Base-by-base conservation (phyloP, 2,888 invertebrate species). In the Eupithecia exiguata region DNA sequence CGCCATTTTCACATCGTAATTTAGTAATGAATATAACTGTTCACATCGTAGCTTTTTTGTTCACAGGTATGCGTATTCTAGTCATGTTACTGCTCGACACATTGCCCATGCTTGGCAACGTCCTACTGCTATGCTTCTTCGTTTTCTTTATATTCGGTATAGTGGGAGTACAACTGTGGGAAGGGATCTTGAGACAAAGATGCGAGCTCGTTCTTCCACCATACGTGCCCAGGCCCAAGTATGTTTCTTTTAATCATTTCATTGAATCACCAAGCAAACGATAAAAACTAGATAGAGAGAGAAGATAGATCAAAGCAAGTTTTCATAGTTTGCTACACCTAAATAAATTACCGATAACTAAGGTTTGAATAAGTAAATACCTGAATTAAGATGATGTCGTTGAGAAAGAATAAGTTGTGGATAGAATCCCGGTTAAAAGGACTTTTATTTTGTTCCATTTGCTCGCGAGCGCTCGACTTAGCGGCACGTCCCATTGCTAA, bases 131-230 rank as follows among this genome's bases (percentile, higher is more conserved):
- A 79, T 99, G 99, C 94, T 99, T 99, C 96, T 99, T 99, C 95
- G 99, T 99, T 76, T 99, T 99, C 96, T 99, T 99, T 96, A 99
- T 99, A 91, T 99, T 99, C 89, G 99, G 99, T 81, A 99, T 99
- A 88, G 98, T 99, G 83, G 99, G 99, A 30, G 99, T 99, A 61
- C 99, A 99, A 92, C 95, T 99, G 70, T 99, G 99, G 99, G 98
- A 99, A 91, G 99, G 99, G 68, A 98, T 99, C 78, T 95, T 99
- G 71, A 95, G 99, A 80, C 99, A 99, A 91, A 96, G 99, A 74
- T 99, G 99, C 91, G 98, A 97, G 89, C 95, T 98, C 76, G 96
- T 96, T 79, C 94, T 97, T 79, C 96, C 97, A 76, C 95, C 96
- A 74, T 96, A 96, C 91, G 95, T 96, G 92, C 90, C 96, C 91